phyloP scores from a whole-genome alignment of 2,113 vertebrate species.

The Sceloporus undulatus region DNA sequence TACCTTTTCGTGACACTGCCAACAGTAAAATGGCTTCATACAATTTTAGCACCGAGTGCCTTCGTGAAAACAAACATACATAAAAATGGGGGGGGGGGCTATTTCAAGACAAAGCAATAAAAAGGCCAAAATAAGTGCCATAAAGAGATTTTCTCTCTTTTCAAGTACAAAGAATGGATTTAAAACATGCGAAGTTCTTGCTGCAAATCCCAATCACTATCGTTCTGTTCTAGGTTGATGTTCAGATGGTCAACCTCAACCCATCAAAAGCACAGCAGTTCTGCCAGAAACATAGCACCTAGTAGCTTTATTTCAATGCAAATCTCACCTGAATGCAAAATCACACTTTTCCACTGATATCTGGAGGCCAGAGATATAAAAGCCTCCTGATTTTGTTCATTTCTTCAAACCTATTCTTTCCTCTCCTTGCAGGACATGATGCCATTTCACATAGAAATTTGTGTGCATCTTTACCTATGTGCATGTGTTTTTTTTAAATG shows the following conservation, averaged over 20 bases:
- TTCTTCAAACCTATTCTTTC: too few relatives aligned
- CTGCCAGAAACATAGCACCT: background rate
- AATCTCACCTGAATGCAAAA: slow-evolving; percentile 1
- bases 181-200: background rate
- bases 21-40: slow-evolving; percentile 56
- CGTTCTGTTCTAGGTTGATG: background rate
- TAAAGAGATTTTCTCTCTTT: background rate
- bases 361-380: background rate
- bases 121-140: slow-evolving; percentile 28
- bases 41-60: slow-evolving; percentile 58
- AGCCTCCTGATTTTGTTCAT: too few relatives aligned
- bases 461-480: too few relatives aligned
- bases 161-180: background rate
- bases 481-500: too few relatives aligned
- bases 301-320: background rate
- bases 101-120: slow-evolving; percentile 5
- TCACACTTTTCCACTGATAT: background rate
- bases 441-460: too few relatives aligned
- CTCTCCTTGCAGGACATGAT: too few relatives aligned
- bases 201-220: background rate
- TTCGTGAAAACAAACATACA: slow-evolving; percentile 38
- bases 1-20: slow-evolving; percentile 63
- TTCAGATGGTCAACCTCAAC: background rate
- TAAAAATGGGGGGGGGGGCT: slow-evolving; percentile 28
- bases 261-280: background rate